A percentile compares a stretch with the other conserved stretches of the same genome.
These are phyloP conservation scores for Petroica traversi DNA, from an alignment of 2,113 vertebrate species.

Conservation along the genomic window DNA sequence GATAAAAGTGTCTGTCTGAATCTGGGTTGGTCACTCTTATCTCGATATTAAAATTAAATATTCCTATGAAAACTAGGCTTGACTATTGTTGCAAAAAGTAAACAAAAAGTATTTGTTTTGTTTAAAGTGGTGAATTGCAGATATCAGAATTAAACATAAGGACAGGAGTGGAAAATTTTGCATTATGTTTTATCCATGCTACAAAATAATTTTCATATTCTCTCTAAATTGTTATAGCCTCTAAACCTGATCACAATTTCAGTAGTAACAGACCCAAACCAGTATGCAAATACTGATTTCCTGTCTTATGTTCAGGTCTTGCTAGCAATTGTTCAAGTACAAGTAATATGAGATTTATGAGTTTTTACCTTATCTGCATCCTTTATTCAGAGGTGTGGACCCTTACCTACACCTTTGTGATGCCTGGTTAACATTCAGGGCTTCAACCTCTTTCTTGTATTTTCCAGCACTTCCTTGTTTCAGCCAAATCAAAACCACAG, in stretches of 20 bases:
- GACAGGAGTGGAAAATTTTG: neutral
- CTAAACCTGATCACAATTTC: neutral
- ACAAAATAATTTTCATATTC: neutral
- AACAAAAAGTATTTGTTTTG: constrained; percentile 48
- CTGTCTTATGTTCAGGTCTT: neutral
- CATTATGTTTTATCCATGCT: constrained; percentile 20
- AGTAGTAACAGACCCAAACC: neutral
- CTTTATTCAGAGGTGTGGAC: neutral
- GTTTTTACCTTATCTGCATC: neutral
- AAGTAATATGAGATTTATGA: neutral
- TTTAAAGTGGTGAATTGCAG: neutral
- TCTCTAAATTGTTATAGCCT: neutral
- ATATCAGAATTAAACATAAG: neutral
- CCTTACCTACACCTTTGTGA: neutral
- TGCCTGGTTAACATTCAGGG: neutral
- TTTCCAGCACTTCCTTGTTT: neutral
- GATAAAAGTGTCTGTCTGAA: constrained; percentile 28
- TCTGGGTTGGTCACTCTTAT: constrained; percentile 23
- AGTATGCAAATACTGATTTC: neutral
- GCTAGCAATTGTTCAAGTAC: neutral
- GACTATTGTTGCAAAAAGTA: neutral
- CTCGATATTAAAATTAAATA: constrained; percentile 25
- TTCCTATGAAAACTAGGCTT: constrained; percentile 10
- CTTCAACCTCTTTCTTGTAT: neutral
- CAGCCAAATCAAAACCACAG: neutral